Evolutionary conservation across 2,113 vertebrate genomes (phyloP), one percentile per base, ranked within the genome.

Genomic region (Poicephalus meyeri): DNA sequence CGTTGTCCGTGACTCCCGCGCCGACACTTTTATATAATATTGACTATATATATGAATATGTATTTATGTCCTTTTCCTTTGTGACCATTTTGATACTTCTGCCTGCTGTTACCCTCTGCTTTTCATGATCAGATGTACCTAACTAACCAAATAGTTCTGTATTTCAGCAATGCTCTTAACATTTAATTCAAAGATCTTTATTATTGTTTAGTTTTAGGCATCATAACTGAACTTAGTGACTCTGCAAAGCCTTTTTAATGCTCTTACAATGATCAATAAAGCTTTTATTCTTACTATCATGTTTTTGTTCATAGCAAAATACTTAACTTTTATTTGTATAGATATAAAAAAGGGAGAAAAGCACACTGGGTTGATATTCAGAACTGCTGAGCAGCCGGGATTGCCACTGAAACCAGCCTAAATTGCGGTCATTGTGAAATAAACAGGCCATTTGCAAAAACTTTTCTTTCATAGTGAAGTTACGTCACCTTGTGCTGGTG

Each of bases 131-230:
- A 13, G 77, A 55, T 78, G n/a, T 60, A 93, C 65, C 49, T 93
- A 97, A 92, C 80, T 78, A 95, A 85, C 56, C 37, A 95, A 93
- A 89, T 41, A 70, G 15, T 72, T 96, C 85, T 82, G 14, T 25
- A 74, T 92, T 97, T 82, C 92, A 71, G 49, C 91, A 93, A 85
- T 60, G 29, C 37, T 77, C 42, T 86, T 52, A 88, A 83, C 19
- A 10, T 88, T 82, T 60, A 80, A 16, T 74, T 93, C 46, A 44
- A 91, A 79, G 37, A 60, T 66, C 55, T 52, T 58, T 11, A 73
- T 65, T 86, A 17, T 53, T 60, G 7, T 47, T 92, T 78, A 66
- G 58, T 73, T 97, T 90, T 86, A 56, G 79, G 63, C 35, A 42
- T 71, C 47, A 56, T 41, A 82, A 85, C 18, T 91, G n/a, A 77